Evolutionary conservation across 1,140 invertebrate genomes (phyloP).

Genomic region (Thereuonema tuberculata): DNA sequence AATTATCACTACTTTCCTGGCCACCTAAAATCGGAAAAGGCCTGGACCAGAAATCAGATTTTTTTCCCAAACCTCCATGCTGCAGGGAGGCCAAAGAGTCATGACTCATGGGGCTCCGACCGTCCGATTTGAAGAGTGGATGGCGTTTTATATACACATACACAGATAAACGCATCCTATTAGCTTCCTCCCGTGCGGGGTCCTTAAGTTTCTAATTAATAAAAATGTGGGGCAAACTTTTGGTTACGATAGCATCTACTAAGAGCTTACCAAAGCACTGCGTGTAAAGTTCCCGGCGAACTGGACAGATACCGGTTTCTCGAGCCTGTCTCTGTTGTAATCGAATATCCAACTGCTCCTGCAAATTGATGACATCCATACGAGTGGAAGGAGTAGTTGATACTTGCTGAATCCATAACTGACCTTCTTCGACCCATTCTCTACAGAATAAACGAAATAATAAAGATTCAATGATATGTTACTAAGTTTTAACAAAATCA

Average conservation of each 20-base stretch:
- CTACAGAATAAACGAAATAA: constrained; percentile 22
- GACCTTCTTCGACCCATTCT: constrained; percentile 82
- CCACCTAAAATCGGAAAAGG: too few species aligned
- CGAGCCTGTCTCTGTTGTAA: constrained; percentile 82
- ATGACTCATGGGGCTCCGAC: too few species aligned
- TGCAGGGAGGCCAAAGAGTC: too few species aligned
- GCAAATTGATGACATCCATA: constrained; percentile 84
- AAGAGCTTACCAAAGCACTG: constrained; percentile 77
- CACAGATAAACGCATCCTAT: too few species aligned
- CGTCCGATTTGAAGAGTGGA: too few species aligned
- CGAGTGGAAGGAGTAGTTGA: constrained; percentile 89
- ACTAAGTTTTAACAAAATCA: not conserved
- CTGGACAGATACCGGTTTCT: constrained; percentile 92
- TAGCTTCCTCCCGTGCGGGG: too few species aligned
- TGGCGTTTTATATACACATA: too few species aligned
- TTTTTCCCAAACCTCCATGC: too few species aligned
- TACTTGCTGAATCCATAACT: constrained; percentile 73
- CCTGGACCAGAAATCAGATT: too few species aligned
- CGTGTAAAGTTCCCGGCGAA: constrained; percentile 82
- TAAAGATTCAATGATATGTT: not conserved
- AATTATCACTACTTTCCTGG: too few species aligned
- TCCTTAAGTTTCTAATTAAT: too few species aligned
- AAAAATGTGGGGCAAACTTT: too few species aligned
- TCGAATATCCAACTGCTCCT: constrained; percentile 84
- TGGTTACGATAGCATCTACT: not conserved